Evolutionary conservation across 2,113 vertebrate species (phyloP), one percentile per base, ranked within the genome.

Genomic region (Dromas ardeola): DNA sequence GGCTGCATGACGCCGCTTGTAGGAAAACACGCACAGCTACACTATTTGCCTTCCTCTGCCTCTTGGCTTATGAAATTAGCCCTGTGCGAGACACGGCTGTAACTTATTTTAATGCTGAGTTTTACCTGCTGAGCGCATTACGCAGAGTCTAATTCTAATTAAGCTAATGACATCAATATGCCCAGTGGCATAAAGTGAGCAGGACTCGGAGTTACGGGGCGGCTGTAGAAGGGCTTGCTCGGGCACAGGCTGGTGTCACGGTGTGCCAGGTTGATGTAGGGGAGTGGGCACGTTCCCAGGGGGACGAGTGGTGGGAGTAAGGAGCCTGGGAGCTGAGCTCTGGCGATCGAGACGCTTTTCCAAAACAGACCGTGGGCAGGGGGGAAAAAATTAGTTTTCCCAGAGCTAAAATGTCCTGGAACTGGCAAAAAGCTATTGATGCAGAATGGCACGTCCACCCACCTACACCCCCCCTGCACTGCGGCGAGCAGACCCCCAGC

Each of bases 271-370:
- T 8, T 0, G 2, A 4, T 47, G 66, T 34, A 55, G 62, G 18
- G 55, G 23, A 80, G 62, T 0, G 34, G 12, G 25, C 38, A 29
- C 29, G 0, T 4, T n/a, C 6, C 18, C 36, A 18, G 17, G 16
- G 6, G 29, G 3, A 11, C 0, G 0, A 3, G 7, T 4, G 15
- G 6, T 26, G 63, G 29, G 6, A 50, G 3, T 4, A 15, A 62
- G 36, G 38, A 90, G 27, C 32, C 36, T 38, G 66, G 12, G 6
- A 3, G 20, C 32, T 13, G n/a, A 13, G 43, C 52, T 78, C 49
- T 40, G 49, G 1, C 16, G 30, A 8, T 36, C 0, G 10, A 67
- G 40, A 21, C 0, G 0, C 40, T 45, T 66, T 13, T 15, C 38
- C n/a, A n/a, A 81, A 87, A 49, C 4, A 11, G 11, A 19, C 9